Evolutionary conservation across 2,113 vertebrate species (phyloP).

Genomic region (Pygoscelis antarcticus): DNA sequence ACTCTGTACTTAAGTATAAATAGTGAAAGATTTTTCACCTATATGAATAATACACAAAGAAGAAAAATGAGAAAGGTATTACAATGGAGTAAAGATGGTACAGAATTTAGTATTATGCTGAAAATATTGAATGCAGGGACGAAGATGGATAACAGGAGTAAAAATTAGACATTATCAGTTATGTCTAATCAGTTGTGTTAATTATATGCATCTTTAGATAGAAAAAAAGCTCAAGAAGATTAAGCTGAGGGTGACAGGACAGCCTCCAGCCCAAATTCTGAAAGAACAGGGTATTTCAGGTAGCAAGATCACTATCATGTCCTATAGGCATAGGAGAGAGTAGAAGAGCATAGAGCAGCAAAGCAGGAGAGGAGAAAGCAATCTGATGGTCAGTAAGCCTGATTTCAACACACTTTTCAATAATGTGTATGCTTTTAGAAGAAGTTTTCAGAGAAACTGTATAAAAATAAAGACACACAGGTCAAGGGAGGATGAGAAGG

Average conservation of each 20-base stretch:
- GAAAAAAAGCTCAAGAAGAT: neutral
- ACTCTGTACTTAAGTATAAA: neutral
- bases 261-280: neutral
- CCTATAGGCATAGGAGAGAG: neutral
- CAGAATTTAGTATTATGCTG: neutral
- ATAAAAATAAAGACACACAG: neutral
- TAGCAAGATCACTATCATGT: neutral
- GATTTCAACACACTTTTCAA: neutral
- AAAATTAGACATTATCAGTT: neutral
- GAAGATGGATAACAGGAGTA: neutral
- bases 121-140: neutral
- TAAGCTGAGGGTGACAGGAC: neutral
- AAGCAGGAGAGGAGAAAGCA: neutral
- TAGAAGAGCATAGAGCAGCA: neutral
- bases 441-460: neutral
- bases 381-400: neutral
- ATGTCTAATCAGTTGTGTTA: neutral
- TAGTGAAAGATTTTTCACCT: neutral
- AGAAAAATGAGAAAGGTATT: neutral
- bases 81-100: neutral
- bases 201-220: neutral
- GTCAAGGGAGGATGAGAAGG: neutral
- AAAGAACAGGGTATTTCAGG: neutral
- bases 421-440: neutral
- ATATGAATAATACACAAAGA: neutral